These are phyloP conservation scores for Stomatorhinus walkeri DNA, from an alignment of 2,797 vertebrate species.

Conservation along the genomic window DNA sequence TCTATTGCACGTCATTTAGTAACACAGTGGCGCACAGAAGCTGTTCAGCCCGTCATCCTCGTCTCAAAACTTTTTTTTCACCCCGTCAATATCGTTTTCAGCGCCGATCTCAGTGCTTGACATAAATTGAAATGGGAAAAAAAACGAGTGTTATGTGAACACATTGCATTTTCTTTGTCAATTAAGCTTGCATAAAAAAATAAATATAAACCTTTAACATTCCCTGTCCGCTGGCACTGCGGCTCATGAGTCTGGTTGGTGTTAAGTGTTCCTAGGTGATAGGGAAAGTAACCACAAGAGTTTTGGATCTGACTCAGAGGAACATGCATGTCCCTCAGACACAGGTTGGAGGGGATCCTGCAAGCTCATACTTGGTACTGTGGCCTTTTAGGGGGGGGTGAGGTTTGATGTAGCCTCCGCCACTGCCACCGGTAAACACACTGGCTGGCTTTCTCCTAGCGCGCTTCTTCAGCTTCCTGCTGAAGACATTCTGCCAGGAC, in stretches of 20 bases:
- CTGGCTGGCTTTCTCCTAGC: constrained; percentile 81
- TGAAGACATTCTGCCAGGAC: constrained; percentile 92
- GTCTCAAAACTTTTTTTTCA: neutral
- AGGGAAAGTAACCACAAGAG: neutral
- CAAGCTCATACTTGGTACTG: constrained; percentile 76
- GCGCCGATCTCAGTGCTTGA: constrained; percentile 44
- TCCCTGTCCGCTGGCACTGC: constrained; percentile 41
- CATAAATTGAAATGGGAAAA: constrained; percentile 41
- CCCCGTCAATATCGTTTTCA: constrained; percentile 7
- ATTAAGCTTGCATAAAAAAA: constrained; percentile 54
- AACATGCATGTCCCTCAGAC: constrained; percentile 61
- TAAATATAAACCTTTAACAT: constrained; percentile 47
- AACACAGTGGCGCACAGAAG: constrained; percentile 50
- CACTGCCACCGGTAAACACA: constrained; percentile 69
- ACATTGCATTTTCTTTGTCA: constrained; percentile 44
- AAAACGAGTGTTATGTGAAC: constrained; percentile 22
- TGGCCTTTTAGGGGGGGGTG: constrained; percentile 79
- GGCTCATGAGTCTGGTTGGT: constrained; percentile 42
- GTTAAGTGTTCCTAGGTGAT: constrained; percentile 40
- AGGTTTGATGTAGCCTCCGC: constrained; percentile 82
- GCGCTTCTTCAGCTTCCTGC: constrained; percentile 78
- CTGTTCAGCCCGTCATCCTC: constrained; percentile 2
- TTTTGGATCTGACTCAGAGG: neutral
- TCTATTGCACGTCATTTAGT: constrained; percentile 85
- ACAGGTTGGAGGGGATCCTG: constrained; percentile 76